Percentiles rank a stretch among this genome's conserved stretches.
These are phyloP conservation scores for Rhincodon typus DNA, from an alignment of 2,797 vertebrate genomes.

Conservation along the genomic window DNA sequence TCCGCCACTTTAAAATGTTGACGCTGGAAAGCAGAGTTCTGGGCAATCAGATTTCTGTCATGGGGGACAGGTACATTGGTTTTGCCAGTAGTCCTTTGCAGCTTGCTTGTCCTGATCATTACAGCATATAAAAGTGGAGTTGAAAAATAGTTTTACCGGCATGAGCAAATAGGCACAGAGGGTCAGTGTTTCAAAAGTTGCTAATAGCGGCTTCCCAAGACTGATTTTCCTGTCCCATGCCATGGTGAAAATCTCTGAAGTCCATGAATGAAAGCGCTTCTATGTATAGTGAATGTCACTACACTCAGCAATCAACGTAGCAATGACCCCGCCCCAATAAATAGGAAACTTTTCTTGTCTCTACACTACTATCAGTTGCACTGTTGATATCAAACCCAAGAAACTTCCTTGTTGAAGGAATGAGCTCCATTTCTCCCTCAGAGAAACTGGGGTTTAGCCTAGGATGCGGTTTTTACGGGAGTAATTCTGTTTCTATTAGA, in stretches of 20 bases:
- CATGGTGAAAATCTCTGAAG: background rate
- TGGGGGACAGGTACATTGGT: background rate
- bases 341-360: background rate
- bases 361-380: background rate
- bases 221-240: background rate
- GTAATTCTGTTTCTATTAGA: background rate
- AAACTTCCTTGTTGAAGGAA: background rate
- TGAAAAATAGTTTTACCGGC: too few species aligned
- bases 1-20: background rate
- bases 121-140: background rate
- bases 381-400: background rate
- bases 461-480: background rate
- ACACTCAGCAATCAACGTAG: background rate
- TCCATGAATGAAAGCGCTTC: background rate
- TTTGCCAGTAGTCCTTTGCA: background rate
- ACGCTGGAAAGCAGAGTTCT: too few species aligned
- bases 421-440: background rate
- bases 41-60: background rate
- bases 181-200: background rate
- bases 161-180: background rate
- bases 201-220: background rate
- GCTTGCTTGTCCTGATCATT: background rate
- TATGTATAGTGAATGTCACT: background rate
- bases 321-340: background rate
- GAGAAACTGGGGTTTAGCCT: background rate